A percentile compares a stretch with the other conserved stretches of the same genome.
phyloP scores from a whole-genome alignment of 2,113 vertebrate species.

The Jaculus jaculus region DNA sequence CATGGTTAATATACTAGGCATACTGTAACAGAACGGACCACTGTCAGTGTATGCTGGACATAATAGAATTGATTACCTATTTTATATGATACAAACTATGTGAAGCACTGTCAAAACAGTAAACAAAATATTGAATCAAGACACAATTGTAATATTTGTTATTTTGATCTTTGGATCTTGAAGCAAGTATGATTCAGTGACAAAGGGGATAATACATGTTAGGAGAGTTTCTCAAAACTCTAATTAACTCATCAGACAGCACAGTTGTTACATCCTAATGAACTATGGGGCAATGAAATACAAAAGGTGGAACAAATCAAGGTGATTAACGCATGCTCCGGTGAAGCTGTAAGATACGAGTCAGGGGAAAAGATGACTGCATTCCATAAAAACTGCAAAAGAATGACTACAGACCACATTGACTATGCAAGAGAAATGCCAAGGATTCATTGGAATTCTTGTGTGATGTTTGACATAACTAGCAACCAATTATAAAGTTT shows the following conservation, averaged over 20 bases:
- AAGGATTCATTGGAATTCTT: conserved; percentile 33
- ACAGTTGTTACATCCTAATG: conserved; percentile 47
- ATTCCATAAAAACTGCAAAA: conserved; percentile 47
- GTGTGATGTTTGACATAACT: conserved; percentile 27
- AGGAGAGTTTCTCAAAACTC: conserved; percentile 29
- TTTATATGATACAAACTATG: neutral
- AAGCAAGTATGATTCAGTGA: neutral
- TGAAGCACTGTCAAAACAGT: neutral
- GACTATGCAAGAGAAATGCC: too few species aligned
- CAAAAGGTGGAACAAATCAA: conserved; percentile 15
- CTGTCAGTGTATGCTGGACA: neutral
- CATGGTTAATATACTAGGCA: neutral
- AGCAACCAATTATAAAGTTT: conserved; percentile 71
- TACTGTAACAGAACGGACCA: neutral
- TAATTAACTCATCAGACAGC: conserved; percentile 48
- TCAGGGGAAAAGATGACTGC: conserved; percentile 50
- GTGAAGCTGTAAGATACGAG: conserved; percentile 52
- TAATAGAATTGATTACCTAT: neutral
- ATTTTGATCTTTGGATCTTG: neutral
- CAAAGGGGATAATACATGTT: neutral
- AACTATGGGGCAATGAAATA: conserved; percentile 42
- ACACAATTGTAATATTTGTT: neutral
- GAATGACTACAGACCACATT: conserved; percentile 43
- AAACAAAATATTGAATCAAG: neutral
- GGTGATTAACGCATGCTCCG: conserved; percentile 3